Base-by-base conservation (phyloP, 2,888 invertebrate genomes). In the Beris chalybata region DNA sequence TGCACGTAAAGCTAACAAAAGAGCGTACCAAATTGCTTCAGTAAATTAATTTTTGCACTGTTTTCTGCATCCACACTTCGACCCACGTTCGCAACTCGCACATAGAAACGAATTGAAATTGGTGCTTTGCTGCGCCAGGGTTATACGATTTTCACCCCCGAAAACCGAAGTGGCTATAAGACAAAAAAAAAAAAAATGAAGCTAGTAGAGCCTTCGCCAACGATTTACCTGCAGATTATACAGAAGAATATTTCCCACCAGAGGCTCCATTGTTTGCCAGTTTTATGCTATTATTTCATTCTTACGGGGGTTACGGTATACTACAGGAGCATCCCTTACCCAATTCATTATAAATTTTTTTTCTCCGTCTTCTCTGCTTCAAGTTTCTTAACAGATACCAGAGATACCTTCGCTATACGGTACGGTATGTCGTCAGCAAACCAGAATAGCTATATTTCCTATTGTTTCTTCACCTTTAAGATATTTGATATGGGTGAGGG, bases 211-310 rank as follows among this genome's bases (percentile, higher is more conserved):
- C 43, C 50, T 61, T 52, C 61, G 50, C 61, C 50, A n/a, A 31
- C 61, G 22, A 61, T 61, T 61, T 61, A 52, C 61, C 61, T 61
- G 61, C 61, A 61, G 50, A 50, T 61, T 61, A 52, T 61, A 50
- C 50, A 38, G 38, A 52, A 61, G 61, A 61, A 52, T 52, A 52
- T 61, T 50, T 61, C 50, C 61, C 61, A 52, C 61, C 38, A 50
- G 50, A 50, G 15, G 32, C 50, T 61, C 38, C 50, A 38, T 61
- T 61, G 61, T 61, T 61, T 61, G 61, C 52, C 61, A 61, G 61
- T 61, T 61, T 61, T 52, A 61, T 52, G 61, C 61, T 50, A 61
- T 61, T 61, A 61, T 61, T 52, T 61, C 30, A 61, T 61, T 12
- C 61, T 61, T 61, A 32, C 38, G 43, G 50, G 12, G 13, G n/a